Evolutionary conservation across 2,797 vertebrate genomes (phyloP).

Genomic region (Allobates femoralis): DNA sequence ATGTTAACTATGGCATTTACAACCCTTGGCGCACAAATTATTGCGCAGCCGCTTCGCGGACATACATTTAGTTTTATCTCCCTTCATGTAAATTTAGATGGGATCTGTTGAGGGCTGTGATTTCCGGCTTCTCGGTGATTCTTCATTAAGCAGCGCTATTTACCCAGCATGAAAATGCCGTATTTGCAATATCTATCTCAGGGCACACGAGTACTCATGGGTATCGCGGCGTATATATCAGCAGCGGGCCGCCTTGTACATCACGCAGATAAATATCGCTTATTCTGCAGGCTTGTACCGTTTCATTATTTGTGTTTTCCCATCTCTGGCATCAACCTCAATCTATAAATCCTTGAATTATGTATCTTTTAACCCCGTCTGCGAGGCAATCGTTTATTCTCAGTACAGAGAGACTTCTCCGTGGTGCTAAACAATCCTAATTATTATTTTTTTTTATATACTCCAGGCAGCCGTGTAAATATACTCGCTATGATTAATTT

Average conservation of each 20-base stretch:
- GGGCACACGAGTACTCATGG: conserved; percentile 8
- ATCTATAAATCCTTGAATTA: conserved; percentile 44
- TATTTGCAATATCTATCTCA: conserved; percentile 37
- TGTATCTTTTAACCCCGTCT: conserved; percentile 35
- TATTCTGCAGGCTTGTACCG: conserved; percentile 17
- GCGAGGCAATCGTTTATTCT: not conserved
- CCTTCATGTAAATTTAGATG: conserved; percentile 31
- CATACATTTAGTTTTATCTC: conserved; percentile 15
- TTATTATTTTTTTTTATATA: conserved; percentile 33
- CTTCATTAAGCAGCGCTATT: conserved; percentile 50
- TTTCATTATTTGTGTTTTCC: conserved; percentile 53
- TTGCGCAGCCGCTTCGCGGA: not conserved
- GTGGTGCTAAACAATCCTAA: conserved; percentile 22
- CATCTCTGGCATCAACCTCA: conserved; percentile 10
- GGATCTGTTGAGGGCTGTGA: conserved; percentile 4
- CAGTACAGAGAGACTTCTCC: not conserved
- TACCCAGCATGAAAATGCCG: conserved; percentile 47
- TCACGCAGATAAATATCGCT: conserved; percentile 44
- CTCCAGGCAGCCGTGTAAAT: conserved; percentile 23
- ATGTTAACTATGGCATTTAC: conserved; percentile 26
- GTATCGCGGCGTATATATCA: conserved; percentile 38
- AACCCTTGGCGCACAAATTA: conserved; percentile 13
- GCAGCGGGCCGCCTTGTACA: conserved; percentile 23
- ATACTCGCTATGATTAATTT: conserved; percentile 23
- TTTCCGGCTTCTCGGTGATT: conserved; percentile 18